Percentiles rank a stretch among this genome's conserved stretches.
Evolutionary conservation across 2,113 vertebrate species (phyloP).

Genomic region (Pogona vitticeps): DNA sequence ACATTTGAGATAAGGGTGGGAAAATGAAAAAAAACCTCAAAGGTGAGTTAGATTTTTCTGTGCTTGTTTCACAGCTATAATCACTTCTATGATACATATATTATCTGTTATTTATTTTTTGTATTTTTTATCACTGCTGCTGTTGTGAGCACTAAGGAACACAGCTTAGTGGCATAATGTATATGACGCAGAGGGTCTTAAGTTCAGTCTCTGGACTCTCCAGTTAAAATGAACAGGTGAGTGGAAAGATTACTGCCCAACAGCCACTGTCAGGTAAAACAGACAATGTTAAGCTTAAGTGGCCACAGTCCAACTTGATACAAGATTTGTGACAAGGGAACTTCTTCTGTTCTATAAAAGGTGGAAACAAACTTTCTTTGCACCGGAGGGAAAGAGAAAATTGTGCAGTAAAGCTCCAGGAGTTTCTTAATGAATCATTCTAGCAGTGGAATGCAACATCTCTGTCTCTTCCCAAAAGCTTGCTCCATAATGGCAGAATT

Average conservation of each 20-base stretch:
- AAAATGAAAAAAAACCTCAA: no score
- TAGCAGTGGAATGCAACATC: slow-evolving; percentile 31
- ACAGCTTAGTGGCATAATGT: not conserved
- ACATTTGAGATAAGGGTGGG: no score
- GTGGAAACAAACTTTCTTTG: slow-evolving; percentile 17
- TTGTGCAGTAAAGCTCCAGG: slow-evolving; percentile 55
- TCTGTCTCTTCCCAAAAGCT: slow-evolving; percentile 59
- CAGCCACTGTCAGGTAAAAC: not conserved
- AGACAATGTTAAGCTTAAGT: not conserved
- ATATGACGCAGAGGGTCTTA: not conserved
- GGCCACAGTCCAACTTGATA: not conserved
- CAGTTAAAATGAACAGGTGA: not conserved
- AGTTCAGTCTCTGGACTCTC: not conserved
- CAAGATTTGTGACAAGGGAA: not conserved
- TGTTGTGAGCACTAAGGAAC: not conserved
- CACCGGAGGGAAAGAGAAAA: slow-evolving; percentile 36
- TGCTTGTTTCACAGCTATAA: no score
- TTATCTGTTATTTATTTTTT: no score
- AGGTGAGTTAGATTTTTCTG: no score
- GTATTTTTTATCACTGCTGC: not conserved
- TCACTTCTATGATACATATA: no score
- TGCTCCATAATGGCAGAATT: slow-evolving; percentile 67
- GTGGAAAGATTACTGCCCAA: not conserved
- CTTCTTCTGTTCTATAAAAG: not conserved
- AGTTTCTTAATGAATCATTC: slow-evolving; percentile 52